Base-by-base conservation (phyloP, 2,797 vertebrate species). In the Nasua narica region DNA sequence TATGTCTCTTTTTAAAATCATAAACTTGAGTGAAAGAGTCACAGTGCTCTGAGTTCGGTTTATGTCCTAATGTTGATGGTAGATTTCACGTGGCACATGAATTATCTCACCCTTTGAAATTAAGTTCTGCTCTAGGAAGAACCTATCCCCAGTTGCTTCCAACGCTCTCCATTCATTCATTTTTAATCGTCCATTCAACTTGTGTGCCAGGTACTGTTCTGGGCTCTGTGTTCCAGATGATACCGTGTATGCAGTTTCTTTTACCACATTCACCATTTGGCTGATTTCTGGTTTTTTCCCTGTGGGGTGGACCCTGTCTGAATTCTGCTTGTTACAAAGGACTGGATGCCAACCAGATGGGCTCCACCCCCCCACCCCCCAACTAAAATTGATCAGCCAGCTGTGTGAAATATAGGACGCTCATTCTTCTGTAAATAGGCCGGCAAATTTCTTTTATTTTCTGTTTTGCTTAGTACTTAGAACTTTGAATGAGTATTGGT, bases 41-140 rank as follows among this genome's bases (percentile, higher is more conserved):
- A 15, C 46, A 27, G 19, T 4, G 50, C 27, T 83, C 6, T 21
- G 8, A 40, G 23, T 89, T 96, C 35, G 40, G 16, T 82, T 29
- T 2, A 2, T 69, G 15, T 43, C 93, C n/a, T 67, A 6, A 15
- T 3, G 77, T 10, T 98, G 97, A 97, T 89, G 97, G 97, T 93
- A 60, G 95, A 50, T 97, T 98, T 86, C 97, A 88, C 91, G 98
- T 97, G 96, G 95, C 88, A 85, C 96, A 91, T 95, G 96, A 97
- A 97, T 96, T 2, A 91, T 92, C 90, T 98, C 96, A 95, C 69
- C 87, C 94, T 97, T 96, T 89, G 91, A 97, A 96, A 72, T 77
- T n/a, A 32, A 25, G 0, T 70, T 46, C 48, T 87, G 58, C 7
- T 94, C 13, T 46, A 95, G 96, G 94, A 98, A 46, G 95, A 98